Evolutionary conservation across 2,797 vertebrate species (phyloP).

Genomic region (Ctenosaura bakeri): DNA sequence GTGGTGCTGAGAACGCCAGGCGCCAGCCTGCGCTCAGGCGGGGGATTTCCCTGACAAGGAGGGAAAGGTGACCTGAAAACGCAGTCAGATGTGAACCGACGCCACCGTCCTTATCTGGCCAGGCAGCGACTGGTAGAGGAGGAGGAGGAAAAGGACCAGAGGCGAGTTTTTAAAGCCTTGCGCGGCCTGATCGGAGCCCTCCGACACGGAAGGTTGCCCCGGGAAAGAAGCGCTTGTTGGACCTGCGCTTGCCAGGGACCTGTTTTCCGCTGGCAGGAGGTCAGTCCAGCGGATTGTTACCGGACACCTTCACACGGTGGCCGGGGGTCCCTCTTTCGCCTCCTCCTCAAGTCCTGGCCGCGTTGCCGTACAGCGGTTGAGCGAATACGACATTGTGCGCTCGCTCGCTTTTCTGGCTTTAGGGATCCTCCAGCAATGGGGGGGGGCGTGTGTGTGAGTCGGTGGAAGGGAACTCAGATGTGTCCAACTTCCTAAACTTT

Average conservation of each 20-base stretch:
- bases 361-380: too few relatives aligned
- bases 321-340: neutral
- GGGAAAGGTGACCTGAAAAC: constrained; percentile 70
- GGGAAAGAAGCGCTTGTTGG: neutral
- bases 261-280: neutral
- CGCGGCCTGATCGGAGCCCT: constrained; percentile 15
- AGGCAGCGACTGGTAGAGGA: too few relatives aligned
- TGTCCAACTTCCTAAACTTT: constrained; percentile 6
- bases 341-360: too few relatives aligned
- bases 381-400: too few relatives aligned
- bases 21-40: neutral
- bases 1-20: neutral
- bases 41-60: neutral
- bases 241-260: neutral
- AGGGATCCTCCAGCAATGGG: neutral
- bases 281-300: neutral
- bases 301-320: neutral
- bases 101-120: neutral
- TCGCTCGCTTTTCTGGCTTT: too few relatives aligned
- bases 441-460: neutral
- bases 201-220: too few relatives aligned
- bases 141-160: neutral
- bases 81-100: constrained; percentile 85
- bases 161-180: neutral
- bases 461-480: neutral